phyloP scores from a whole-genome alignment of 2,113 vertebrate species.

The Suricata suricatta region DNA sequence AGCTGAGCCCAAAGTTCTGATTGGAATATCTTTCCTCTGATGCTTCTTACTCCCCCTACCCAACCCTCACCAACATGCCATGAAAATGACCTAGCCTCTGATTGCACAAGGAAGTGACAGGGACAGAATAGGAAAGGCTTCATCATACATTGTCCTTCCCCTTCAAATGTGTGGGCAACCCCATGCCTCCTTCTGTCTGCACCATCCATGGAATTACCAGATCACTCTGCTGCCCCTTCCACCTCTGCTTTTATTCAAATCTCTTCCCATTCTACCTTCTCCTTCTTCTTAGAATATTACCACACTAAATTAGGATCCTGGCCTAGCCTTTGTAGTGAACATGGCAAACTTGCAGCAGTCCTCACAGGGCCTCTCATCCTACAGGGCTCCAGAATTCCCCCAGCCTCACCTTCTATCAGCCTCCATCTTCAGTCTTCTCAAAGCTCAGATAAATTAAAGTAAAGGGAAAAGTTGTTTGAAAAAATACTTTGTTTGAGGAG shows the following conservation, averaged over 20 bases:
- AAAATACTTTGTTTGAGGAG: neutral
- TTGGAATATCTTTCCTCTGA: neutral
- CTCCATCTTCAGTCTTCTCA: neutral
- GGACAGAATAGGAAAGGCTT: neutral
- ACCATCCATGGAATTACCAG: neutral
- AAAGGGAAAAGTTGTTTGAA: neutral
- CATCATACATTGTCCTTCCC: neutral
- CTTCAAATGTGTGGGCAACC: neutral
- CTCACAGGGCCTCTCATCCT: rapidly evolving
- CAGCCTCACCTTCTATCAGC: neutral
- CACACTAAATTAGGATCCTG: neutral
- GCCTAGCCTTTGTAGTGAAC: neutral
- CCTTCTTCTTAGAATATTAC: neutral
- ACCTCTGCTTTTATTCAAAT: neutral
- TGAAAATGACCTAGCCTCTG: neutral
- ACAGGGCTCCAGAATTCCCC: neutral
- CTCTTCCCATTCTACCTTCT: neutral
- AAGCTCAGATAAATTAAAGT: neutral
- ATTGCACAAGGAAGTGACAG: neutral
- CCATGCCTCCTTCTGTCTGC: neutral
- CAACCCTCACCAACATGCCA: neutral
- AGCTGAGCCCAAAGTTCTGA: neutral
- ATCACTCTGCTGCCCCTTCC: neutral
- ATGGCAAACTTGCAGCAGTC: too few species aligned
- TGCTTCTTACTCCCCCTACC: neutral